Conservation (phyloP, 30 jellyfish, hydroid and myxozoan species). For the Turritopsis rubra region DNA sequence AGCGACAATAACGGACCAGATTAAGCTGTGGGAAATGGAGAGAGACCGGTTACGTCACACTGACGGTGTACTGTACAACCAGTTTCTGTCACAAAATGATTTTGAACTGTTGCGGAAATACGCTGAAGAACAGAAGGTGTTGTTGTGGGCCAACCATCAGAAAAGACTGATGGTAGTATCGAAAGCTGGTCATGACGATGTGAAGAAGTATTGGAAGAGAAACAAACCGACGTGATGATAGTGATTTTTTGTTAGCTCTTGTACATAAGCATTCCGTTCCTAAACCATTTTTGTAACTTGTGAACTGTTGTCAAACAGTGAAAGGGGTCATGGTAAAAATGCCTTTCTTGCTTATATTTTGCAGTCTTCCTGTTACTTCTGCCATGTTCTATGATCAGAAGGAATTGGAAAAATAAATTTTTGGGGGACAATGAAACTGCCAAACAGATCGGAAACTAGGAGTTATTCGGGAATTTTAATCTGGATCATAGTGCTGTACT, state of each 20-base stretch:
- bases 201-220: slow-evolving; percentile 91
- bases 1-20: slow-evolving; percentile 87
- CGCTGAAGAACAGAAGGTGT: slow-evolving; percentile 76
- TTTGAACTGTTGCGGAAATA: slow-evolving; percentile 83
- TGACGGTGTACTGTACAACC: slow-evolving; percentile 85
- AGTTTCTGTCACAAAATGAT: slow-evolving; percentile 85
- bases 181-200: slow-evolving; percentile 94
- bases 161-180: slow-evolving; percentile 95
- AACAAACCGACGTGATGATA: slow-evolving; percentile 43
- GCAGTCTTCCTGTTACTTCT: too few species aligned
- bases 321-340: too few species aligned
- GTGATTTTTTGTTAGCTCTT: background rate
- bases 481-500: too few species aligned
- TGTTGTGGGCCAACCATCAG: slow-evolving; percentile 82
- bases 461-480: too few species aligned
- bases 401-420: too few species aligned
- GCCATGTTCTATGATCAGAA: too few species aligned
- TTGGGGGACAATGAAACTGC: too few species aligned
- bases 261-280: too few species aligned
- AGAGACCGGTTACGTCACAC: slow-evolving; percentile 87
- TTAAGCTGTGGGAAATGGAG: slow-evolving; percentile 94
- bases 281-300: too few species aligned
- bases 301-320: too few species aligned
- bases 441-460: too few species aligned
- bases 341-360: too few species aligned